These are phyloP conservation scores for Drosophila elegans DNA, from an alignment of 1,140 invertebrate genomes.

Conservation along the genomic window DNA sequence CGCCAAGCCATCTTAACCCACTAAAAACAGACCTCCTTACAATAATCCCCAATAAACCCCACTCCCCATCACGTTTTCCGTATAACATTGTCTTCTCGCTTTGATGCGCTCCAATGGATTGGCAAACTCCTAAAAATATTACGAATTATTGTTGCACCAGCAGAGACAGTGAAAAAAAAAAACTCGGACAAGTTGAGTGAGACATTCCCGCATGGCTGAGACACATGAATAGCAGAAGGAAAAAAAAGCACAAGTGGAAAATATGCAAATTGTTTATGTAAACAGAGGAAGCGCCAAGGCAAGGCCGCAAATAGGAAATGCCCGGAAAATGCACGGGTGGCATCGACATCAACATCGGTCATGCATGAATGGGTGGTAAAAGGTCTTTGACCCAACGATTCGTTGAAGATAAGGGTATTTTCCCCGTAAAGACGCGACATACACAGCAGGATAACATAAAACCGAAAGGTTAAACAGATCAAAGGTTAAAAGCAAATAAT, in stretches of 20 bases:
- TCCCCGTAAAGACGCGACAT: not conserved
- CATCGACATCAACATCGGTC: constrained; percentile 33
- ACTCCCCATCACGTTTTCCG: constrained; percentile 10
- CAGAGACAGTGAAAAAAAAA: constrained; percentile 10
- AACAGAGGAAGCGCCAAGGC: constrained; percentile 50
- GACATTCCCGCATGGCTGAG: constrained; percentile 34
- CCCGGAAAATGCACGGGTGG: constrained; percentile 48
- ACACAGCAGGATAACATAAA: constrained; percentile 23
- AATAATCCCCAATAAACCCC: not conserved
- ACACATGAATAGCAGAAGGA: constrained; percentile 22
- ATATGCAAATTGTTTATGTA: constrained; percentile 69
- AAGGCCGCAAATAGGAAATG: constrained; percentile 68
- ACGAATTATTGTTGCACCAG: constrained; percentile 48
- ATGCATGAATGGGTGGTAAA: constrained; percentile 14
- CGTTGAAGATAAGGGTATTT: constrained; percentile 5
- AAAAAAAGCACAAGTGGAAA: constrained; percentile 24
- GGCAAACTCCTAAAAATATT: constrained; percentile 44
- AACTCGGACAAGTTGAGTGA: constrained; percentile 33
- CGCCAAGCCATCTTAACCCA: too few relatives aligned
- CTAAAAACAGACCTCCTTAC: constrained; percentile 2
- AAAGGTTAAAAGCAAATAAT: constrained; percentile 34
- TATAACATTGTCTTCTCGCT: constrained; percentile 15
- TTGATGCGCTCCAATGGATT: constrained; percentile 39
- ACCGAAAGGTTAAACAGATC: not conserved
- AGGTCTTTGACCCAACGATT: constrained; percentile 29